Percentiles rank a stretch among this genome's conserved stretches.
Evolutionary conservation across 1,140 invertebrate genomes (phyloP).

Genomic region (Cydia amplana): DNA sequence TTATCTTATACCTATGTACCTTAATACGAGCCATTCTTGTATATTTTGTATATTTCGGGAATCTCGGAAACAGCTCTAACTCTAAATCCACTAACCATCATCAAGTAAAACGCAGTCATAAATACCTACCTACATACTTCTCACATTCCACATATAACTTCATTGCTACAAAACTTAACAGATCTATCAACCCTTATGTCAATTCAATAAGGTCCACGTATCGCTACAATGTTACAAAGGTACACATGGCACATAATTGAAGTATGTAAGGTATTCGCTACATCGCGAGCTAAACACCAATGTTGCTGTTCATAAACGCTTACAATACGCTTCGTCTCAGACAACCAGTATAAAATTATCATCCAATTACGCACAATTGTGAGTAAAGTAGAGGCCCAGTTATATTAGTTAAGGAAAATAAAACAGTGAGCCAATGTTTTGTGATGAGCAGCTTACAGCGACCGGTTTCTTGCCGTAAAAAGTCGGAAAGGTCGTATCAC

Average conservation of each 20-base stretch:
- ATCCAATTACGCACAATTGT: background rate
- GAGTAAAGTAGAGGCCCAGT: background rate
- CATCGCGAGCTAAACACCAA: conserved; percentile 2
- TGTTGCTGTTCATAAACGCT: background rate
- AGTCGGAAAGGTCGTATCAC: background rate
- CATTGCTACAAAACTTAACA: background rate
- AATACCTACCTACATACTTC: background rate
- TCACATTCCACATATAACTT: background rate
- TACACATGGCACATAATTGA: conserved; percentile 21
- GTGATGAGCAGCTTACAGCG: background rate
- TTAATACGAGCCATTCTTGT: too few species aligned
- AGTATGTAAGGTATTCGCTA: conserved; percentile 19
- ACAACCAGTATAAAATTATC: background rate
- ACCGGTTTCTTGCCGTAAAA: background rate
- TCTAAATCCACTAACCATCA: background rate
- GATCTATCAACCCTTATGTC: background rate
- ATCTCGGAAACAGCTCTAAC: too few species aligned
- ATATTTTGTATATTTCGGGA: too few species aligned
- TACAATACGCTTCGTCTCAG: background rate
- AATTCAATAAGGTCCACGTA: background rate
- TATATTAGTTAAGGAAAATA: background rate
- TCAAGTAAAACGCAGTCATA: background rate
- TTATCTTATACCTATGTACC: too few species aligned
- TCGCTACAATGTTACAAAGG: background rate
- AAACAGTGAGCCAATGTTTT: background rate